These are phyloP conservation scores for Meloidogyne hapla DNA, from an alignment of 1,140 invertebrate genomes.

Conservation along the genomic window DNA sequence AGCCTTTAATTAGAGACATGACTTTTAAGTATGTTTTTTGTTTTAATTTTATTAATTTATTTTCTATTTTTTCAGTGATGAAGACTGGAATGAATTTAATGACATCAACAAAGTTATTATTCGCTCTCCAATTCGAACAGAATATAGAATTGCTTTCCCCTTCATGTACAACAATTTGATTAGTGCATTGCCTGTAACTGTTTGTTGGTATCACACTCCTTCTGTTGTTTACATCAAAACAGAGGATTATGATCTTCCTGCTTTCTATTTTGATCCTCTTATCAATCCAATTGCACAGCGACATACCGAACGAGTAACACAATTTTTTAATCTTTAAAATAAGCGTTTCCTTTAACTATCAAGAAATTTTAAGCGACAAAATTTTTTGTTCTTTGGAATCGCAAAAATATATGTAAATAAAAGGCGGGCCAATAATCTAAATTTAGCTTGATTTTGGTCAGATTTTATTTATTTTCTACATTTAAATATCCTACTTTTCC, in stretches of 20 bases:
- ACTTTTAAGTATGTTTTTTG: conserved; percentile 76
- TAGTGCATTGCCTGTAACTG: conserved; percentile 59
- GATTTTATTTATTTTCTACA: conserved; percentile 15
- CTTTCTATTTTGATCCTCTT: conserved; percentile 98
- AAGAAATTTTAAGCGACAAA: not conserved
- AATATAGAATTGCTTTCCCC: conserved; percentile 98
- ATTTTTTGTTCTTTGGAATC: not conserved
- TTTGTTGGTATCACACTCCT: conserved; percentile 82
- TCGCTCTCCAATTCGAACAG: conserved; percentile 92
- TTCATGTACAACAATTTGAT: conserved; percentile 86
- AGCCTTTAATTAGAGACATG: conserved; percentile 95
- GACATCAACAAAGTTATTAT: conserved; percentile 99
- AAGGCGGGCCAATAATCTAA: not conserved
- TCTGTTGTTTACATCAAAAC: conserved; percentile 99
- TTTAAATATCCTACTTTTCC: not conserved
- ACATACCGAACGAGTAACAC: conserved; percentile 75
- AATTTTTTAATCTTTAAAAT: not conserved
- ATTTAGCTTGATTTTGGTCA: conserved; percentile 9
- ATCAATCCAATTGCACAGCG: conserved; percentile 98
- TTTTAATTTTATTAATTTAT: not conserved
- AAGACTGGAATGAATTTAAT: conserved; percentile 99
- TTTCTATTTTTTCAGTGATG: conserved; percentile 74
- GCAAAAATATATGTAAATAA: not conserved
- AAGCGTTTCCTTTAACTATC: not conserved
- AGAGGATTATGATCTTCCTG: conserved; percentile 98